phyloP scores from a whole-genome alignment of 2,113 vertebrate species.

The Gymnarchus niloticus region DNA sequence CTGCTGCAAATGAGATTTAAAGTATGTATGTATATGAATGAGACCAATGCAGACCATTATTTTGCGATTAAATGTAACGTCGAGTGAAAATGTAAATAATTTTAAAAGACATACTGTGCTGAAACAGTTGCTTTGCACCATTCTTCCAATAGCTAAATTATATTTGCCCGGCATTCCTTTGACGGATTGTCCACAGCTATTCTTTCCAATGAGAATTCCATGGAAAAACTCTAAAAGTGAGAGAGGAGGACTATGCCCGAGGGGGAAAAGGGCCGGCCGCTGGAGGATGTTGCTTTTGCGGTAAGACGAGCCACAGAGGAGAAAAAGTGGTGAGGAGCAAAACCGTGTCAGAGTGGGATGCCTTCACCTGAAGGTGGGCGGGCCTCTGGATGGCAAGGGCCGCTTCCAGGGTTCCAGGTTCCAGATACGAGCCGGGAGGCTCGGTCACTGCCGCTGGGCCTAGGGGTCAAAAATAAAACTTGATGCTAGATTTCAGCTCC shows the following conservation, averaged over 20 bases:
- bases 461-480: too few relatives aligned
- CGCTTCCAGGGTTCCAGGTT: too few relatives aligned
- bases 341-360: not conserved
- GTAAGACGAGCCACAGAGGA: not conserved
- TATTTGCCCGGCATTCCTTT: constrained; percentile 35
- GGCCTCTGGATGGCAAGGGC: not conserved
- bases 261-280: not conserved
- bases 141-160: constrained; percentile 39
- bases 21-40: not conserved
- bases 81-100: constrained; percentile 33
- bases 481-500: too few relatives aligned
- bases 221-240: constrained; percentile 39
- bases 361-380: not conserved
- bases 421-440: not conserved
- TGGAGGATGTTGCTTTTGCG: constrained; percentile 5
- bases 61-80: constrained; percentile 17
- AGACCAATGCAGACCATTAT: constrained; percentile 23
- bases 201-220: constrained; percentile 43
- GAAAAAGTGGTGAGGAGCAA: not conserved
- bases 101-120: constrained; percentile 26
- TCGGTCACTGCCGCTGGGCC: too few relatives aligned
- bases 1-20: not conserved
- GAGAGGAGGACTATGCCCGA: constrained; percentile 20
- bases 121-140: constrained; percentile 32
- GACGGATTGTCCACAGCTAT: constrained; percentile 39